Base-by-base conservation (phyloP, 2,888 invertebrate genomes). In the Drosophila nigritarsus region DNA sequence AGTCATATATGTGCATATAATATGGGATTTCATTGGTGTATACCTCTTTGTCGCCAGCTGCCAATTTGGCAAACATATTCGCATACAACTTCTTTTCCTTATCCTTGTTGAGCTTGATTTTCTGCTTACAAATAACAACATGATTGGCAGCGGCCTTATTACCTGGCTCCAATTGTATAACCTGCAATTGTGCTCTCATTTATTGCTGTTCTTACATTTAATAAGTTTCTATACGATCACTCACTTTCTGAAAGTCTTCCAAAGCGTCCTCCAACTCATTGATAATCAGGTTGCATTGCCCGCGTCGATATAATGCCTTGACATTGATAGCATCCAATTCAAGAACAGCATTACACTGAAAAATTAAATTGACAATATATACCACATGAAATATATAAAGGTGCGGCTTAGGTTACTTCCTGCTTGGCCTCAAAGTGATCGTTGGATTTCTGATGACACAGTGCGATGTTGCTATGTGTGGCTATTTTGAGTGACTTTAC, bases 21-120 rank as follows among this genome's bases (percentile, higher is more conserved):
- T 11, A 8, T 29, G 8, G 18, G 2, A 55, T 29, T 29, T n/a
- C 11, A 27, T 45, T 30, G 42, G 53, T 55, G 18, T 53, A 13
- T 88, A 87, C 96, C 96, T 96, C 95, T 92, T 95, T 94, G 93
- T 97, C 97, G 92, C 95, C 95, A 82, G 96, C 95, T 6, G 97
- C 97, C 94, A 98, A 97, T 93, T 98, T 98, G 85, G 97, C 96
- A 93, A 99, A 99, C 98, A 99, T 98, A 93, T 98, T 98, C 18
- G 96, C 96, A 93, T 98, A 99, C 40, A 98, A 94, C 91, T 96
- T 95, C 94, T 97, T 98, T 93, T 99, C 98, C 71, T 95, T 96
- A 64, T 95, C 95, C 77, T 96, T 94, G 87, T 97, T 96, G 80
- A 96, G 95, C 91, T 96, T 96, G 24, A 98, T 94, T 72, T 95